Evolutionary conservation across 2,113 vertebrate genomes (phyloP).

Genomic region (Marcusenius ussheri): DNA sequence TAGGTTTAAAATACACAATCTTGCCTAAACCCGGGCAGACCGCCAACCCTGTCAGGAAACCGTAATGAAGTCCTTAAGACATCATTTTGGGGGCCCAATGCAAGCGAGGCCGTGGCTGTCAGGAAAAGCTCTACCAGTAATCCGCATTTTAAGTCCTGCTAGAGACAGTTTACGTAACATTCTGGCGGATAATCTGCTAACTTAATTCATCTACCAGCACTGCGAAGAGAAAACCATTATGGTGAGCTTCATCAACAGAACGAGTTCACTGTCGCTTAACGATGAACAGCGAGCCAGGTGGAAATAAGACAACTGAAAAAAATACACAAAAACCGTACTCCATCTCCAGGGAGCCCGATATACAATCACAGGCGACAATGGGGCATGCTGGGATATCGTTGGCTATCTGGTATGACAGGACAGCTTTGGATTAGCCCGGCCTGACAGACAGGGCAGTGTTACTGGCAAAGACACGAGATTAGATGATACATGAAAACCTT

Average conservation of each 20-base stretch:
- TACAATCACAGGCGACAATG: slow-evolving; percentile 25
- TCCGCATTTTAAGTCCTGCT: background rate
- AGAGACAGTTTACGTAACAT: background rate
- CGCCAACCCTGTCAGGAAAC: slow-evolving; percentile 12
- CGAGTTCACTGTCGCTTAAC: background rate
- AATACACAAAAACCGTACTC: background rate
- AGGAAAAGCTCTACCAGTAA: slow-evolving; percentile 14
- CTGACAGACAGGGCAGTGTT: background rate
- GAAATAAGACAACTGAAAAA: background rate
- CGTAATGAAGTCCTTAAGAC: slow-evolving; percentile 16
- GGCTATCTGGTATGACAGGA: background rate
- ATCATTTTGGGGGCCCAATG: background rate
- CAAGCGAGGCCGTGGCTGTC: background rate
- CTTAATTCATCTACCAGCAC: background rate
- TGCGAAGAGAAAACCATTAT: background rate
- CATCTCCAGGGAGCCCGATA: background rate
- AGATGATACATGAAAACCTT: background rate
- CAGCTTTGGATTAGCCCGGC: background rate
- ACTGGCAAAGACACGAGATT: background rate
- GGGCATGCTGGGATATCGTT: slow-evolving; percentile 25
- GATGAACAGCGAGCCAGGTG: background rate
- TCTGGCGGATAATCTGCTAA: slow-evolving; percentile 7
- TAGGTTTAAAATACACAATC: slow-evolving; percentile 37
- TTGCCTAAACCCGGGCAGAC: slow-evolving; percentile 1
- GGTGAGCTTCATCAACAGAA: background rate